Conservation (phyloP, 2,113 vertebrate genomes). For the Silurus asotus region DNA sequence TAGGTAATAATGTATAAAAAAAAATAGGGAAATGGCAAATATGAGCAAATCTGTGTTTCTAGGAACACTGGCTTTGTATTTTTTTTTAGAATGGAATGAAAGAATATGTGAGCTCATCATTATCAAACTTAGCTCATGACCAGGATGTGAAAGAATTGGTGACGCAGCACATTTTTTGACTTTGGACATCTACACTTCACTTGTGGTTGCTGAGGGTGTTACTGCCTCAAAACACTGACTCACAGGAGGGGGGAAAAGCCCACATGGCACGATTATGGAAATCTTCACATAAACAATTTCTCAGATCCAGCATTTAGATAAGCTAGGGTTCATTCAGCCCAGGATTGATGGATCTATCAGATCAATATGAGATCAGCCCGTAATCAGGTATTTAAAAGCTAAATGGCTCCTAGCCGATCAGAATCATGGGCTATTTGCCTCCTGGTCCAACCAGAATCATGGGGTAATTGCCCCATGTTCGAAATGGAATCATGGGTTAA, state of each 20-base stretch:
- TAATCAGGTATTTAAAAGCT: neutral
- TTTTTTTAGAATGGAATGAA: neutral
- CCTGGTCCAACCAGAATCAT: neutral
- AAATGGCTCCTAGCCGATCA: neutral
- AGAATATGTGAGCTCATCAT: neutral
- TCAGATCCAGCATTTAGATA: neutral
- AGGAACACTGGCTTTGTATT: neutral
- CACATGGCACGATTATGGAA: neutral
- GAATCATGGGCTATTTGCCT: no score
- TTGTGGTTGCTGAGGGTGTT: no score
- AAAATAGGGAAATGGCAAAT: neutral
- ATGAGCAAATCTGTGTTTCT: neutral
- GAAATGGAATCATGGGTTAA: neutral
- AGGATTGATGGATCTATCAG: neutral
- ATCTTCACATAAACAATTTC: neutral
- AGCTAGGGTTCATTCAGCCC: neutral
- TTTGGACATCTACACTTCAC: neutral
- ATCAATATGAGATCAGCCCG: neutral
- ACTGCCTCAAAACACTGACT: neutral
- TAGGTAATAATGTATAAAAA: neutral
- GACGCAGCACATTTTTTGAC: neutral
- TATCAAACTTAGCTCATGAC: conserved; percentile 5
- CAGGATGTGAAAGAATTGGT: neutral
- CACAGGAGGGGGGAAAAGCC: neutral
- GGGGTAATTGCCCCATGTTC: neutral